A percentile compares a stretch with the other conserved stretches of the same genome.
Conservation (phyloP, 2,113 vertebrate species). For the Gobiocypris rarus region DNA sequence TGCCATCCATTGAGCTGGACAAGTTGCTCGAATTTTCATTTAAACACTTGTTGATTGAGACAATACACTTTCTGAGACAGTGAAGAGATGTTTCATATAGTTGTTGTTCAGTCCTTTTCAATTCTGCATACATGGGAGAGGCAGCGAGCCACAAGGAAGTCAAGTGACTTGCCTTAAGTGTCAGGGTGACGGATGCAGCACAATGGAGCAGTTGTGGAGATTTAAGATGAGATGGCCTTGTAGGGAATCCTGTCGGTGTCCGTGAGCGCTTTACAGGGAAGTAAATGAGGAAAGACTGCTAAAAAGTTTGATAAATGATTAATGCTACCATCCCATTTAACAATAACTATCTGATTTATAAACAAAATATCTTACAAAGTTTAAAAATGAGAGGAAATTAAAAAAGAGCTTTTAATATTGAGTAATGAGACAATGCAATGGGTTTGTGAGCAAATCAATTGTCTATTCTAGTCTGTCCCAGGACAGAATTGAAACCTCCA, state of each 20-base stretch:
- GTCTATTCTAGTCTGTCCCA: neutral
- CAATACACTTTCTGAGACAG: conserved; percentile 6
- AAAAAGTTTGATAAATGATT: neutral
- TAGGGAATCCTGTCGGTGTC: neutral
- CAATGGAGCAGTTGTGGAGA: conserved; percentile 69
- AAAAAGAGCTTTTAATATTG: neutral
- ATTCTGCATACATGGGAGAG: conserved; percentile 47
- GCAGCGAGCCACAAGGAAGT: conserved; percentile 73
- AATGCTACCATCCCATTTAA: neutral
- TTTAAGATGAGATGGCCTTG: conserved; percentile 42
- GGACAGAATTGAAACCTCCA: neutral
- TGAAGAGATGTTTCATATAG: neutral
- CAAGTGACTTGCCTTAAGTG: conserved; percentile 74
- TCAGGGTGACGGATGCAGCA: conserved; percentile 57
- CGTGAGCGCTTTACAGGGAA: neutral
- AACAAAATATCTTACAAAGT: neutral
- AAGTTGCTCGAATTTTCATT: neutral
- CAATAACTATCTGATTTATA: neutral
- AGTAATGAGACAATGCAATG: neutral
- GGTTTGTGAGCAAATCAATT: neutral
- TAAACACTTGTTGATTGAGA: neutral
- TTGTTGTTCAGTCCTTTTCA: conserved; percentile 46
- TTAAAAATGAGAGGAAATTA: neutral
- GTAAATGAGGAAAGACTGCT: neutral
- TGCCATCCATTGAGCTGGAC: neutral